phyloP scores from a whole-genome alignment of 2,888 invertebrate species.

The Apoderus coryli region DNA sequence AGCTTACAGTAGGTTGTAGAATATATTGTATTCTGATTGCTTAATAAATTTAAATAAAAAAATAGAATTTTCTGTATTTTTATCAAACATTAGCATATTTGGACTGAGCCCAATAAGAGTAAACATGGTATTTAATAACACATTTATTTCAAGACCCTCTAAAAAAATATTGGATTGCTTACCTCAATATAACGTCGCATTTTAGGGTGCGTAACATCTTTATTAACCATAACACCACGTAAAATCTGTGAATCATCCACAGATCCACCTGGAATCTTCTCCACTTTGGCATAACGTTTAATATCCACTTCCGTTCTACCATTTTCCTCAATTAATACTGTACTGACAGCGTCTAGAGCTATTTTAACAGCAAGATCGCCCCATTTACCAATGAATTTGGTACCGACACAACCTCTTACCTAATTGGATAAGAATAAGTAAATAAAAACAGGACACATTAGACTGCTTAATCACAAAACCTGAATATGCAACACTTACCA shows the following conservation, averaged over 20 bases:
- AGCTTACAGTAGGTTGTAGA: too few relatives aligned
- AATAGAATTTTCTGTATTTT: too few relatives aligned
- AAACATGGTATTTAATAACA: too few relatives aligned
- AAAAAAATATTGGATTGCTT: conserved; percentile 7
- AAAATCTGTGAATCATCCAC: conserved; percentile 90
- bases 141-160: neutral
- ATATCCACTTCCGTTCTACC: conserved; percentile 93
- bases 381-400: conserved; percentile 95
- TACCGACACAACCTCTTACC: conserved; percentile 85
- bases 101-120: too few relatives aligned
- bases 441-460: conserved; percentile 5
- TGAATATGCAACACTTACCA: conserved; percentile 47
- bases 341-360: conserved; percentile 87
- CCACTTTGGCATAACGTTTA: conserved; percentile 92
- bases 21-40: too few relatives aligned
- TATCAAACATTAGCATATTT: too few relatives aligned
- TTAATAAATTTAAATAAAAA: too few relatives aligned
- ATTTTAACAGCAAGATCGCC: conserved; percentile 90
- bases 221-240: conserved; percentile 94
- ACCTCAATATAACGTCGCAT: conserved; percentile 78
- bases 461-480: neutral
- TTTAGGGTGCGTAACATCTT: conserved; percentile 96
- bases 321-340: conserved; percentile 76
- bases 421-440: conserved; percentile 21
- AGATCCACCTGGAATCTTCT: conserved; percentile 87